Percentiles rank a stretch among this genome's conserved stretches.
Conservation (phyloP, 1,140 invertebrate species). For the Papilio dardanus region DNA sequence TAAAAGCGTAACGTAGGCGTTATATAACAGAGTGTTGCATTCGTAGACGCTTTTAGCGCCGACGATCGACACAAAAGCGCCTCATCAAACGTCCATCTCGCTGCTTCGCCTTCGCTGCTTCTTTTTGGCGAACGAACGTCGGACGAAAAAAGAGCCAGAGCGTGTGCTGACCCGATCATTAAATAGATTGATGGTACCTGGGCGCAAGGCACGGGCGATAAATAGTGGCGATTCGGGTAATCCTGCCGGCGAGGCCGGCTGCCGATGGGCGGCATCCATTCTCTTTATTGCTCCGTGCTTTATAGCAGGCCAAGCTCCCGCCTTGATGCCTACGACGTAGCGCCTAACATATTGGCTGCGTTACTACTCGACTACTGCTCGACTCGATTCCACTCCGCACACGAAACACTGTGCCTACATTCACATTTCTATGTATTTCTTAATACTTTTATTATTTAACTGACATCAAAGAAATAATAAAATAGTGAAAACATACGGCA, state of each 20-base stretch:
- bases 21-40: conserved; percentile 65
- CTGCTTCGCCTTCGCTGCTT: conserved; percentile 61
- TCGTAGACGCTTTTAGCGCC: conserved; percentile 73
- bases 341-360: conserved; percentile 72
- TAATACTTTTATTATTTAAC: not conserved
- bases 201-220: conserved; percentile 79
- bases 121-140: conserved; percentile 61
- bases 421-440: not conserved
- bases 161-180: conserved; percentile 81
- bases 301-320: conserved; percentile 67
- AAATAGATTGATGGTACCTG: conserved; percentile 82
- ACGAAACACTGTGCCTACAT: not conserved
- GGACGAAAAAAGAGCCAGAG: conserved; percentile 75
- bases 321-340: conserved; percentile 71
- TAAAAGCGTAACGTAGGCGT: conserved; percentile 41
- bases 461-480: not conserved
- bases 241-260: conserved; percentile 72
- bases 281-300: conserved; percentile 81
- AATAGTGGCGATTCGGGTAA: conserved; percentile 81
- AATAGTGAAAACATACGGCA: too few species aligned
- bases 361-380: conserved; percentile 41
- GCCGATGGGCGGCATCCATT: conserved; percentile 80
- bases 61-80: conserved; percentile 76
- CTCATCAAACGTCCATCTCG: conserved; percentile 81
- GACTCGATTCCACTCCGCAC: conserved; percentile 3